Conservation (phyloP, 2,113 vertebrate species). For the Odontesthes bonariensis region DNA sequence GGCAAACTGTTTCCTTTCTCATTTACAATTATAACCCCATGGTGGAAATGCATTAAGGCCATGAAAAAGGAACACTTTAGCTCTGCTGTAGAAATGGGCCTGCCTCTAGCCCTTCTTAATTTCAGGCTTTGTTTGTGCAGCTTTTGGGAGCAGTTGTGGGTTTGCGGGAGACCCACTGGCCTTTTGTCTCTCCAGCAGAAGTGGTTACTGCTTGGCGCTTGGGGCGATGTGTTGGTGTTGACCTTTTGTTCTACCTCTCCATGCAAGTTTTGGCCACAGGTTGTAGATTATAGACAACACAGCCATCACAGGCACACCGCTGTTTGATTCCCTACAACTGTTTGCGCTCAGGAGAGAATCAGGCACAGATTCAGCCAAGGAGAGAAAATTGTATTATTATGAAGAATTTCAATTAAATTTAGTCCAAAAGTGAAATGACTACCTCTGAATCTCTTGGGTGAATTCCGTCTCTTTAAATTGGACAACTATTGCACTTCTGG, state of each 20-base stretch:
- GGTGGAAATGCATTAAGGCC: slow-evolving; percentile 67
- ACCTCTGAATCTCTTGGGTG: slow-evolving; percentile 42
- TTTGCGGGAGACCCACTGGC: slow-evolving; percentile 76
- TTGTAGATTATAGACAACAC: slow-evolving; percentile 69
- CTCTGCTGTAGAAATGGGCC: slow-evolving; percentile 69
- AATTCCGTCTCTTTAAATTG: slow-evolving; percentile 68
- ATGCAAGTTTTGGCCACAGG: slow-evolving; percentile 75
- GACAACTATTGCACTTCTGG: slow-evolving; percentile 76
- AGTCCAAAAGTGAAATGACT: slow-evolving; percentile 39
- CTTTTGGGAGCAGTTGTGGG: slow-evolving; percentile 73
- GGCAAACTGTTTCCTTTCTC: slow-evolving; percentile 51
- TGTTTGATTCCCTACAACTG: slow-evolving; percentile 53
- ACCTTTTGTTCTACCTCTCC: slow-evolving; percentile 71
- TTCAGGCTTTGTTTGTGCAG: slow-evolving; percentile 83
- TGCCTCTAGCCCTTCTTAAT: slow-evolving; percentile 81
- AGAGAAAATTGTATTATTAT: background rate
- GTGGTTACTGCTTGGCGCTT: slow-evolving; percentile 70
- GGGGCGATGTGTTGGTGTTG: slow-evolving; percentile 63
- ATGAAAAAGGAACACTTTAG: slow-evolving; percentile 76
- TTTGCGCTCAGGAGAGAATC: slow-evolving; percentile 18
- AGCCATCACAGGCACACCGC: slow-evolving; percentile 63
- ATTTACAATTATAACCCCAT: slow-evolving; percentile 47
- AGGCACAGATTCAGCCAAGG: slow-evolving; percentile 10
- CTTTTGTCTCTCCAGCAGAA: slow-evolving; percentile 78
- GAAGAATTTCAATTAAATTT: background rate